Conservation (phyloP, 1,140 invertebrate species). For the Euura saliciscinereae region DNA sequence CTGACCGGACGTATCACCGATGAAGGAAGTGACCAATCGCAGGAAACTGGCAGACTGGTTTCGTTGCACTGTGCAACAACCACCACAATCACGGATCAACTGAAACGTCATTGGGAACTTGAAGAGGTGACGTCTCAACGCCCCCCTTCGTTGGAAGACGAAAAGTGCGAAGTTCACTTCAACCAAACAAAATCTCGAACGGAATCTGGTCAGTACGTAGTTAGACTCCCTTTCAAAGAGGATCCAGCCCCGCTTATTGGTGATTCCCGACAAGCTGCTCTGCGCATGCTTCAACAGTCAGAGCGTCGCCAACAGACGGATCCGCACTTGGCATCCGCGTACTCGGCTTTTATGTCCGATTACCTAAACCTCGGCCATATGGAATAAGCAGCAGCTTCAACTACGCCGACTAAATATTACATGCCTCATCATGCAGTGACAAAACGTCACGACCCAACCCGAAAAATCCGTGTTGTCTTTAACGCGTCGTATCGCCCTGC, state of each 20-base stretch:
- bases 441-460: constrained; percentile 22
- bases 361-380: constrained; percentile 46
- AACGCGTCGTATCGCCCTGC: constrained; percentile 38
- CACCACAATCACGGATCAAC: not conserved
- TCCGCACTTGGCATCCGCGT: constrained; percentile 30
- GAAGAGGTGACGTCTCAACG: not conserved
- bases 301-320: constrained; percentile 25
- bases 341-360: constrained; percentile 42
- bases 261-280: constrained; percentile 21
- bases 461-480: constrained; percentile 42
- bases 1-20: not conserved
- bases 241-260: constrained; percentile 18
- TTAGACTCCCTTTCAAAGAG: constrained; percentile 34
- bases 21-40: not conserved
- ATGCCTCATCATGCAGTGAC: constrained; percentile 47
- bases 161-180: constrained; percentile 31
- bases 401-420: constrained; percentile 36
- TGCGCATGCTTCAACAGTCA: constrained; percentile 16
- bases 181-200: constrained; percentile 23
- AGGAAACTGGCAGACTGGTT: not conserved
- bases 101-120: constrained; percentile 33
- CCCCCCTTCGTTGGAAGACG: constrained; percentile 22
- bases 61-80: not conserved
- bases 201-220: constrained; percentile 28
- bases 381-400: constrained; percentile 20